Base-by-base conservation (phyloP, 1,140 invertebrate genomes). In the Musca vetustissima region DNA sequence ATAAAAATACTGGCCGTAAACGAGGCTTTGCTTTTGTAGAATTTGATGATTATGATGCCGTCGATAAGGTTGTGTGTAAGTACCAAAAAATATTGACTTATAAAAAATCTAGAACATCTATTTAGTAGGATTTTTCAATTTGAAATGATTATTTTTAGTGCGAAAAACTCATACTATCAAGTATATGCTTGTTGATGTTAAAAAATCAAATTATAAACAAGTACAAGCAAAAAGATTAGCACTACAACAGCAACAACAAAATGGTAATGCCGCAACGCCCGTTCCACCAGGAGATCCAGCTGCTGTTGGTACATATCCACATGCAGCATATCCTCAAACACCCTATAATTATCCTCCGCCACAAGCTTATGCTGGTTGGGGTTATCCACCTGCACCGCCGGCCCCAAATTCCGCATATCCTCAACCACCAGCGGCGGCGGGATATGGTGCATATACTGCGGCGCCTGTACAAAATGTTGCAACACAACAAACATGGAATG, bases 11-110 rank as follows among this genome's bases (percentile, higher is more conserved):
- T 1, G 93, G 93, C 8, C 95, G 95, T 78, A 96, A 95, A 73
- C 86, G 95, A 64, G 95, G 95, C 14, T 98, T 98, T 83, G 95
- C 92, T 7, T 98, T 98, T 83, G 90, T 98, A 11, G 94, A 96
- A 82, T 98, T 96, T 82, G 93, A 97, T 81, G 95, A 98, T 81
- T 95, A 95, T 84, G 95, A 97, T 85, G 90, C 94, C 15, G 95
- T 97, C 68, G 94, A 97, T 76, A 96, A 97, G 87, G 91, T 64
- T 53, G 70, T 66, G 32, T 59, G 64, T 71, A 64, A 69, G 64
- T 66, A 50, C 55, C 17, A 2, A 48, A 48, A 67, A 25, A 43
- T 67, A 13, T 36, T 67, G 22, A n/a, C n/a, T n/a, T n/a, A n/a
- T n/a, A n/a, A n/a, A n/a, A n/a, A n/a, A n/a, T n/a, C n/a, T n/a